These are phyloP conservation scores for Solea solea DNA, from an alignment of 2,113 vertebrate species.

Conservation along the genomic window DNA sequence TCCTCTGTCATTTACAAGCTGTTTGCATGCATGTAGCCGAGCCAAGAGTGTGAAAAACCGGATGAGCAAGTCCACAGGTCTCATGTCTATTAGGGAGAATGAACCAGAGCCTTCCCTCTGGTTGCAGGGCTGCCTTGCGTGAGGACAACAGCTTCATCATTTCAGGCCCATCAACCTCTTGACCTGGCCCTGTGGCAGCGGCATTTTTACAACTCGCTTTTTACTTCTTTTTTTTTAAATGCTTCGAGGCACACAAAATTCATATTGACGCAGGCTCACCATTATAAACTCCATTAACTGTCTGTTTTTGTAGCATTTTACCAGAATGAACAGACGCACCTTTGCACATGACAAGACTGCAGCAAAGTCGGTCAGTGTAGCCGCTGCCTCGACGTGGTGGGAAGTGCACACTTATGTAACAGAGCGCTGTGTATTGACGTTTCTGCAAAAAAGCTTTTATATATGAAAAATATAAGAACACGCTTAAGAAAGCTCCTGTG, in stretches of 20 bases:
- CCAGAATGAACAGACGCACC: not conserved
- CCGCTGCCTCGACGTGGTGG: not conserved
- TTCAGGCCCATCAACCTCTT: constrained; percentile 49
- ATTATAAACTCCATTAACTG: not conserved
- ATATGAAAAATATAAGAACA: too few species aligned
- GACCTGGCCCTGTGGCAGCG: constrained; percentile 61
- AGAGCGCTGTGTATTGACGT: too few species aligned
- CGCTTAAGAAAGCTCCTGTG: too few species aligned
- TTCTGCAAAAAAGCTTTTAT: too few species aligned
- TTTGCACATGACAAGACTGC: not conserved
- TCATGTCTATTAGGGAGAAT: constrained; percentile 23
- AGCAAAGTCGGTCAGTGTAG: not conserved
- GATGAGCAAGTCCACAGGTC: constrained; percentile 65
- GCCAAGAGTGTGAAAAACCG: constrained; percentile 71
- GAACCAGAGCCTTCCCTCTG: constrained; percentile 49
- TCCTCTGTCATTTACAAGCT: constrained; percentile 80
- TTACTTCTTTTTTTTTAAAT: constrained; percentile 20
- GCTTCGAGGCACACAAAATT: constrained; percentile 39
- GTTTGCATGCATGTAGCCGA: constrained; percentile 69
- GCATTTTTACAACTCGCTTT: constrained; percentile 46
- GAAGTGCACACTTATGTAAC: not conserved
- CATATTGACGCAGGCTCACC: constrained; percentile 24
- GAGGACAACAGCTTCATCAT: constrained; percentile 75
- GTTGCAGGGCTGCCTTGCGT: constrained; percentile 72
- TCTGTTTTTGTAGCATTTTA: constrained; percentile 4